phyloP scores from a whole-genome alignment of 2,797 vertebrate species.

The Enteromius paludinosus region DNA sequence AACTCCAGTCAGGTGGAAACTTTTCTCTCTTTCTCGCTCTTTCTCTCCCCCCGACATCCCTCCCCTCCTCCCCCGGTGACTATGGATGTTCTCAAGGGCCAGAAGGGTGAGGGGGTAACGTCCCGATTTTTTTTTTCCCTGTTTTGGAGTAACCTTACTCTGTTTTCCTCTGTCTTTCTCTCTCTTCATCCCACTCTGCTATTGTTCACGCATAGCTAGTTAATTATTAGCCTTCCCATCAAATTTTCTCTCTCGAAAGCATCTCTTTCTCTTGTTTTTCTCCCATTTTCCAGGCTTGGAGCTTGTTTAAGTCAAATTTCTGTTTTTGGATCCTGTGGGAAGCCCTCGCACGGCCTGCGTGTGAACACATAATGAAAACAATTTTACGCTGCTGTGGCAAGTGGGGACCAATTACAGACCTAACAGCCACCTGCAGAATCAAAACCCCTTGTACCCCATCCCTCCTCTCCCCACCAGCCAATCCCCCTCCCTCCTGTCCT shows the following conservation, averaged over 20 bases:
- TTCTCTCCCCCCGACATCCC: slow-evolving; percentile 57
- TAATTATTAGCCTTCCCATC: slow-evolving; percentile 93
- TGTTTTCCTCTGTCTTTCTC: slow-evolving; percentile 3
- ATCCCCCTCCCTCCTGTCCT: slow-evolving; percentile 76
- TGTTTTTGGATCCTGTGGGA: slow-evolving; percentile 75
- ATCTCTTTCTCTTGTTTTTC: slow-evolving; percentile 73
- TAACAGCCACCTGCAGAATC: slow-evolving; percentile 99
- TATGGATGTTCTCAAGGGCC: slow-evolving; percentile 90
- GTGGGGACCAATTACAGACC: slow-evolving; percentile 98
- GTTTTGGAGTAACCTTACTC: slow-evolving; percentile 88
- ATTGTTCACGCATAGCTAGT: slow-evolving; percentile 86
- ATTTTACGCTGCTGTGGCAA: slow-evolving; percentile 98
- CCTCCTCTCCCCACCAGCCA: slow-evolving; percentile 52
- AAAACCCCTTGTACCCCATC: slow-evolving; percentile 73
- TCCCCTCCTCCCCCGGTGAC: slow-evolving; percentile 59
- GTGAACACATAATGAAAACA: slow-evolving; percentile 99
- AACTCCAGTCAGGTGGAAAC: slow-evolving; percentile 99
- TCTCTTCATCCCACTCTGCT: slow-evolving; percentile 64
- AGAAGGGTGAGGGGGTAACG: slow-evolving; percentile 84
- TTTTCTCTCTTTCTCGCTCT: slow-evolving; percentile 71
- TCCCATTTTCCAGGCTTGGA: slow-evolving; percentile 67
- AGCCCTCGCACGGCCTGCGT: slow-evolving; percentile 94
- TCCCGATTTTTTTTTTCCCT: slow-evolving; percentile 62
- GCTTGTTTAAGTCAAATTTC: slow-evolving; percentile 46
- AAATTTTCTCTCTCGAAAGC: slow-evolving; percentile 65